Evolutionary conservation across 2,888 invertebrate species (phyloP), one percentile per base, ranked within the genome.

Genomic region (Protonemura montana): DNA sequence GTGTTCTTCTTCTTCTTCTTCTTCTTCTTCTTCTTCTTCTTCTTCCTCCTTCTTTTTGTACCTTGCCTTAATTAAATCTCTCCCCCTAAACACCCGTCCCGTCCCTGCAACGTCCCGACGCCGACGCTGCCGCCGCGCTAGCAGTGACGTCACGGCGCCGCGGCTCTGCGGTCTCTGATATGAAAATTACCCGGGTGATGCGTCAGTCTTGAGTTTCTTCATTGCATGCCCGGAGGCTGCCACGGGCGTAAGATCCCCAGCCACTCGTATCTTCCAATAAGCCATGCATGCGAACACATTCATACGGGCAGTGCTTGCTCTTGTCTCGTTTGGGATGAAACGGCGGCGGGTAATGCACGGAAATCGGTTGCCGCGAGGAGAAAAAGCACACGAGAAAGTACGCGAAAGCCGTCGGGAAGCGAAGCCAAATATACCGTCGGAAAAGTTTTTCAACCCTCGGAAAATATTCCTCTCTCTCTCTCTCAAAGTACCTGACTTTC

Each of bases 51-150:
- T 84, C 84, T 86, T 87, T 87, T 87, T 87, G 87, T 87, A 87
- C 87, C 87, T 87, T 86, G 87, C 87, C 87, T 87, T 87, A 87
- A 87, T 87, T 87, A 87, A 87, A 87, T 87, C 87, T 87, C 87
- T 86, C 87, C 85, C 83, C 86, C 81, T 59, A 59, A 59, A 59
- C 59, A 59, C 59, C 81, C 86, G 85, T 82, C 76, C 41, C 77
- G 26, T 26, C 76, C 83, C 83, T 30, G 85, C 86, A 28, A 16
- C 83, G 84, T 84, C 86, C 85, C 82, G 80, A 3, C 35, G 35
- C 84, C 29, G 84, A 59, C 42, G 84, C 84, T 76, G 42, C 84
- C 84, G 84, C 84, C 35, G 84, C 27, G 59, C 59, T 82, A n/a
- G n/a, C 35, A 29, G 81, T 86, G 86, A 85, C 86, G 85, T 86